Evolutionary conservation across 1,140 invertebrate genomes (phyloP).

Genomic region (Drosophila gunungcola): DNA sequence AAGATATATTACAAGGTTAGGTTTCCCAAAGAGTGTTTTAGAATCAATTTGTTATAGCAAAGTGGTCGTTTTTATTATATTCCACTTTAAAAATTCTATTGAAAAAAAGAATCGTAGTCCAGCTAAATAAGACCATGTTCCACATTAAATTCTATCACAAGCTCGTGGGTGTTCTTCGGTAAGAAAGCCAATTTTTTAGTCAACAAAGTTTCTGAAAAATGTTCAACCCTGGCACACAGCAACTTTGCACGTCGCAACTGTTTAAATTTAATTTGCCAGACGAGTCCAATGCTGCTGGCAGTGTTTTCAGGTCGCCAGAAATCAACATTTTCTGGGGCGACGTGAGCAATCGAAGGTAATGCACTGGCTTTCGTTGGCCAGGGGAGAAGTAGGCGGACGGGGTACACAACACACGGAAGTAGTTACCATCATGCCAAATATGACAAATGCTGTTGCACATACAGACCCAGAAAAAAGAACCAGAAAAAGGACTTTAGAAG

Average conservation of each 20-base stretch:
- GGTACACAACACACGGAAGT: slow-evolving; percentile 65
- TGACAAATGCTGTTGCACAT: slow-evolving; percentile 72
- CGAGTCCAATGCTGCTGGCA: slow-evolving; percentile 19
- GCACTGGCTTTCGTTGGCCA: slow-evolving; percentile 34
- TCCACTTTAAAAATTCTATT: no score
- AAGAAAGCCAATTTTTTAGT: slow-evolving; percentile 39
- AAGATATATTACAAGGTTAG: no score
- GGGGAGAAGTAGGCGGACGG: neutral
- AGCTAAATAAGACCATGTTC: no score
- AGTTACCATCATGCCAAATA: slow-evolving; percentile 81
- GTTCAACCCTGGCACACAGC: slow-evolving; percentile 43
- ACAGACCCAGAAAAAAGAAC: slow-evolving; percentile 21
- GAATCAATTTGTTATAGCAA: no score
- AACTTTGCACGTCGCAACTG: slow-evolving; percentile 68
- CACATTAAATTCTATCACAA: slow-evolving; percentile 17
- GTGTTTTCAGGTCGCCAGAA: slow-evolving; percentile 75
- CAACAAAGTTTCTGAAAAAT: slow-evolving; percentile 41
- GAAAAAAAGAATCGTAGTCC: no score
- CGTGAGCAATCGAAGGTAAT: slow-evolving; percentile 78
- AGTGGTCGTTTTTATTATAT: no score
- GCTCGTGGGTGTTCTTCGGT: slow-evolving; percentile 7
- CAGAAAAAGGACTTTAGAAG: neutral
- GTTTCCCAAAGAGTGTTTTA: no score
- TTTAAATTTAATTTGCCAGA: slow-evolving; percentile 80
- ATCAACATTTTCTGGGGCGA: slow-evolving; percentile 71